These are phyloP conservation scores for Hirtodrosophila alboralis DNA, from an alignment of 2,888 invertebrate genomes.

Conservation along the genomic window DNA sequence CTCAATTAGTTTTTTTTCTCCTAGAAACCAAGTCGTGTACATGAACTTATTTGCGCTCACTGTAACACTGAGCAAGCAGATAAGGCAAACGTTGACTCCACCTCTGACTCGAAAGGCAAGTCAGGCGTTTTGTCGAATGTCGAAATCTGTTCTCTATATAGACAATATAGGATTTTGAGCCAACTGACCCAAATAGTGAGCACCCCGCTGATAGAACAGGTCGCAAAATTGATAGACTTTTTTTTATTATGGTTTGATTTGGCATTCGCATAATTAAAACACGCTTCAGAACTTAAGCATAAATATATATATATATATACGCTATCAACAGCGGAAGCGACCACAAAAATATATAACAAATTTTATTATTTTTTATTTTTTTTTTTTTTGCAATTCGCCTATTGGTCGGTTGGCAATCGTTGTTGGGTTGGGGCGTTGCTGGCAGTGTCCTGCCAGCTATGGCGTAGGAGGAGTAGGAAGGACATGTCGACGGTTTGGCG, in stretches of 20 bases:
- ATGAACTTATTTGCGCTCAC: too few relatives aligned
- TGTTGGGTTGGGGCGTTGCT: slow-evolving; percentile 2
- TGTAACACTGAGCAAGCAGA: too few relatives aligned
- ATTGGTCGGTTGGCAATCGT: slow-evolving; percentile 50
- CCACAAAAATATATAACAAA: too few relatives aligned
- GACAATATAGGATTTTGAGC: too few relatives aligned
- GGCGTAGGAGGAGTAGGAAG: too few relatives aligned
- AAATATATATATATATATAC: slow-evolving; percentile 38
- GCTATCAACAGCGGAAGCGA: slow-evolving; percentile 51
- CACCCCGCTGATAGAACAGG: slow-evolving; percentile 51
- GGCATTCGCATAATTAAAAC: slow-evolving; percentile 33
- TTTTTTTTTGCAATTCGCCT: slow-evolving; percentile 59
- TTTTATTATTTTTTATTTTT: too few relatives aligned
- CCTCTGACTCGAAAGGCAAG: too few relatives aligned
- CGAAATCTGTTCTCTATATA: not conserved
- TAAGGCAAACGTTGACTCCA: too few relatives aligned
- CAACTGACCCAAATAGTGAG: slow-evolving; percentile 51
- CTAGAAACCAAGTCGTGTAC: too few relatives aligned
- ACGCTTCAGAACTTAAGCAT: slow-evolving; percentile 11
- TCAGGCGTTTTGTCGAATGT: slow-evolving; percentile 3
- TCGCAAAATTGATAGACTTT: slow-evolving; percentile 37
- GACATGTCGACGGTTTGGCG: slow-evolving; percentile 22
- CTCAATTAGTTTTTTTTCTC: too few relatives aligned
- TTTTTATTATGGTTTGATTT: not conserved
- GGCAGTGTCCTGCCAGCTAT: slow-evolving; percentile 3